Conservation (phyloP, 2,797 vertebrate genomes). For the Cossypha caffra region DNA sequence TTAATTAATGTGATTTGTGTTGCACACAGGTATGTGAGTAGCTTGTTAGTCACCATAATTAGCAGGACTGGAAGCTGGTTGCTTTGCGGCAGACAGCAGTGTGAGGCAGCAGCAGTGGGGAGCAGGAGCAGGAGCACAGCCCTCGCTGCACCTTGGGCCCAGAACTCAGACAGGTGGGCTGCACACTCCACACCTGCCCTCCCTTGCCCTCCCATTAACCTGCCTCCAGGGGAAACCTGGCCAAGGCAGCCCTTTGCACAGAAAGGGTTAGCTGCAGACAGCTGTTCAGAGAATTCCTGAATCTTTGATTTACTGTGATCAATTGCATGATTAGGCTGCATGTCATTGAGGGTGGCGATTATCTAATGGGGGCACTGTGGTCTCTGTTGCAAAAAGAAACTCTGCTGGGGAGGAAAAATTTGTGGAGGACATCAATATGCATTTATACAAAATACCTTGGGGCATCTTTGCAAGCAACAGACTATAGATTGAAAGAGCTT, state of each 20-base stretch:
- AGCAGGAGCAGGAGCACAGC: not conserved
- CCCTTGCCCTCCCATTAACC: not conserved
- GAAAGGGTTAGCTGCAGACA: not conserved
- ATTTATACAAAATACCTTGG: conserved; percentile 3
- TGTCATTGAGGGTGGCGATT: not conserved
- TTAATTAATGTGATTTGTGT: not conserved
- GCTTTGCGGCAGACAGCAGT: not conserved
- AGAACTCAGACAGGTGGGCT: not conserved
- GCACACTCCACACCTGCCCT: not conserved
- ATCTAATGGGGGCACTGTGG: not conserved
- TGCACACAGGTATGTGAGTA: not conserved
- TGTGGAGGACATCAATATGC: not conserved
- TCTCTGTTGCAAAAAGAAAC: conserved; percentile 20
- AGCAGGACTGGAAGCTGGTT: not conserved
- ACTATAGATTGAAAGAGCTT: not conserved
- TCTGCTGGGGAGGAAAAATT: not conserved
- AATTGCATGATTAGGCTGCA: not conserved
- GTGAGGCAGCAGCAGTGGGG: not conserved
- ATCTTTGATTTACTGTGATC: conserved; percentile 18
- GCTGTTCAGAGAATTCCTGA: not conserved
- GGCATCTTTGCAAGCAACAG: not conserved
- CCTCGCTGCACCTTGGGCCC: fast-evolving
- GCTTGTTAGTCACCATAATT: not conserved
- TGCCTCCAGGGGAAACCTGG: not conserved
- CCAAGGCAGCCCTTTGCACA: not conserved